Evolutionary conservation across 2,113 vertebrate genomes (phyloP).

Genomic region (Chaetops frenatus): DNA sequence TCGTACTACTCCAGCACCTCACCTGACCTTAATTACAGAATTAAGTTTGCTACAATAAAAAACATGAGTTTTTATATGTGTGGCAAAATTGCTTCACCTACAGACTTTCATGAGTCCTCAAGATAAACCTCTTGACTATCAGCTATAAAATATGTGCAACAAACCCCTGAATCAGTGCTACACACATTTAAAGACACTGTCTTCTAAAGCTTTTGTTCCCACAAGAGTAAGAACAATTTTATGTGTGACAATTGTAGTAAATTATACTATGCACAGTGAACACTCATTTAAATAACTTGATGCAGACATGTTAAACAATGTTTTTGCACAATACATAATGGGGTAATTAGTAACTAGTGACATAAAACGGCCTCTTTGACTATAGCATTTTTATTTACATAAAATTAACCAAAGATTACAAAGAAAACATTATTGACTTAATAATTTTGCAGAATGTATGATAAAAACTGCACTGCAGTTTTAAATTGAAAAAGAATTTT

Average conservation of each 20-base stretch:
- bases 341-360: no score
- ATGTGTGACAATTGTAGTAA: background rate
- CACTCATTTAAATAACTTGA: background rate
- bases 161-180: background rate
- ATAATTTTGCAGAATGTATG: background rate
- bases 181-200: background rate
- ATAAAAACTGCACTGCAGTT: background rate
- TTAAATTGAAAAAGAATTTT: background rate
- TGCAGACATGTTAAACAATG: background rate
- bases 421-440: background rate
- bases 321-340: background rate
- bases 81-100: background rate
- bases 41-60: background rate
- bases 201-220: background rate
- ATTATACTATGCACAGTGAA: background rate
- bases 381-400: background rate
- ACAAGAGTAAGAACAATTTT: background rate
- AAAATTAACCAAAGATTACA: background rate
- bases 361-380: background rate
- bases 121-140: background rate
- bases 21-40: background rate
- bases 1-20: background rate
- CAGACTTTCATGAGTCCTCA: background rate
- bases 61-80: background rate
- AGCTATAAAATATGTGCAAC: background rate